Conservation (phyloP, 2,888 invertebrate species). For the Torymus auratus region DNA sequence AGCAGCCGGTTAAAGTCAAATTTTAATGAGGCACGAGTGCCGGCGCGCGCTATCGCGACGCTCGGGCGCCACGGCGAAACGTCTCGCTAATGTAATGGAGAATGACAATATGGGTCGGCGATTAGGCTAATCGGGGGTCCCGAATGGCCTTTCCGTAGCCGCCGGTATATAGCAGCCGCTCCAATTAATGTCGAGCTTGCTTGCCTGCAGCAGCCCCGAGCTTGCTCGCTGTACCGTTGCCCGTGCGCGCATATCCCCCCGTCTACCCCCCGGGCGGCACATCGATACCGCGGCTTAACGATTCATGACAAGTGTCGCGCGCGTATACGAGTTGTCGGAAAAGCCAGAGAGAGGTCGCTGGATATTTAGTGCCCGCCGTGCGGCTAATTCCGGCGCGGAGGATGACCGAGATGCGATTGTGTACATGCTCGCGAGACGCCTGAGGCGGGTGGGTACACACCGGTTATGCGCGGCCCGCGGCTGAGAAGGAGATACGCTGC, state of each 20-base stretch:
- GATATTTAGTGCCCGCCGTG: too few relatives aligned
- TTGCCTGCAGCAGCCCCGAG: too few relatives aligned
- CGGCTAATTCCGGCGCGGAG: too few relatives aligned
- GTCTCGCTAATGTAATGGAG: conserved; percentile 67
- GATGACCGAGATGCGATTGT: too few relatives aligned
- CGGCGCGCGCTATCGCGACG: conserved; percentile 28
- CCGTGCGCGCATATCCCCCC: too few relatives aligned
- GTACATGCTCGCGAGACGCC: too few relatives aligned
- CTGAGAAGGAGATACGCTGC: too few relatives aligned
- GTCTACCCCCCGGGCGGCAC: background rate
- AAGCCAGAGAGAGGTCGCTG: background rate
- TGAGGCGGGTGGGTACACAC: too few relatives aligned
- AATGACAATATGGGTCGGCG: conserved; percentile 69
- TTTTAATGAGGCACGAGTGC: conserved; percentile 50
- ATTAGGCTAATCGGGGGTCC: conserved; percentile 68
- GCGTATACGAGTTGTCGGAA: background rate
- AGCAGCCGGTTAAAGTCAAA: conserved; percentile 42
- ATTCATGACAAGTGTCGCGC: conserved; percentile 53
- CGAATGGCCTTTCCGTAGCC: conserved; percentile 61
- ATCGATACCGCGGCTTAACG: conserved; percentile 42
- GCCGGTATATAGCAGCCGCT: conserved; percentile 45
- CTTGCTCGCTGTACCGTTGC: too few relatives aligned
- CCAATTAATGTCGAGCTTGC: conserved; percentile 62
- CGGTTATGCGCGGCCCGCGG: too few relatives aligned
- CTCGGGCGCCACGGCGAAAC: conserved; percentile 5